Percentiles rank a stretch among this genome's conserved stretches.
These are phyloP conservation scores for Tetragonula carbonaria DNA, from an alignment of 2,888 invertebrate species.

Conservation along the genomic window DNA sequence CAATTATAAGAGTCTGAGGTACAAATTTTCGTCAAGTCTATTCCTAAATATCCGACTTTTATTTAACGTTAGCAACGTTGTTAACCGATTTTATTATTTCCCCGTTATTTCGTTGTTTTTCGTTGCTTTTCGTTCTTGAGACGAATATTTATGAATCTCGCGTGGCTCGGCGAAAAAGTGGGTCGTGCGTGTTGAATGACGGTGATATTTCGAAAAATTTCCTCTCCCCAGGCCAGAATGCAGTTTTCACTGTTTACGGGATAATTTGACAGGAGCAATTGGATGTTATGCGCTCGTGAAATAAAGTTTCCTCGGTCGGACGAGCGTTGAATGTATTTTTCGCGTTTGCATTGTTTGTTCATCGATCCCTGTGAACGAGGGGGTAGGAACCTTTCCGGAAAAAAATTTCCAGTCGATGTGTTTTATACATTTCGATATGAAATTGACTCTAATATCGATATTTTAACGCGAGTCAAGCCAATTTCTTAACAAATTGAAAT, in stretches of 20 bases:
- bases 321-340: background rate
- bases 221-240: background rate
- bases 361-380: background rate
- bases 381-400: background rate
- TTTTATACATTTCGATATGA: too few relatives aligned
- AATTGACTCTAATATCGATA: background rate
- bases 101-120: background rate
- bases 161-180: constrained; percentile 11
- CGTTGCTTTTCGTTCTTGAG: background rate
- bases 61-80: background rate
- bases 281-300: background rate
- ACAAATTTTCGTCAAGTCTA: too few relatives aligned
- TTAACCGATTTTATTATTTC: background rate
- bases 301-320: constrained; percentile 13
- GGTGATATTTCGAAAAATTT: constrained; percentile 24
- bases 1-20: too few relatives aligned
- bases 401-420: background rate
- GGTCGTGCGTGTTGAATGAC: constrained; percentile 6
- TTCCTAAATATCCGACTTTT: background rate
- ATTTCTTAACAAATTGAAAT: background rate
- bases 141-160: background rate
- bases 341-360: background rate
- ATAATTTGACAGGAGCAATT: constrained; percentile 26
- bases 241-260: constrained; percentile 28
- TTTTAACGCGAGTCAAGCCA: background rate